These are phyloP conservation scores for Drosophila sp. DNA, from an alignment of 1,140 invertebrate genomes.

Conservation along the genomic window DNA sequence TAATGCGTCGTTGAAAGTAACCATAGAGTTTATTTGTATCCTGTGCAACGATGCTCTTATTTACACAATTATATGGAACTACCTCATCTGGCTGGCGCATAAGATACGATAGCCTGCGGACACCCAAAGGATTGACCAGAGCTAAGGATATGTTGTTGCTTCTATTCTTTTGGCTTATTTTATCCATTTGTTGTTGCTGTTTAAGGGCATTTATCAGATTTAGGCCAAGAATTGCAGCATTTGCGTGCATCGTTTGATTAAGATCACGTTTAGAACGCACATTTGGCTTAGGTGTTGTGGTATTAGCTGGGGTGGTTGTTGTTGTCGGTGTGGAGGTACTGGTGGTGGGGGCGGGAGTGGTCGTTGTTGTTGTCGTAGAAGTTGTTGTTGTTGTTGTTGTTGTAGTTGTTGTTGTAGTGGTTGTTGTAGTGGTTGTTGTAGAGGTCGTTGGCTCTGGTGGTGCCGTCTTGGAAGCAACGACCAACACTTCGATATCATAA, in stretches of 20 bases:
- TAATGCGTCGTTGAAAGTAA: slow-evolving; percentile 87
- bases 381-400: slow-evolving; percentile 84
- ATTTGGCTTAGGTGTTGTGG: slow-evolving; percentile 36
- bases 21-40: slow-evolving; percentile 89
- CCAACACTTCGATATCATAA: slow-evolving; percentile 88
- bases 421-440: slow-evolving; percentile 85
- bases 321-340: slow-evolving; percentile 70
- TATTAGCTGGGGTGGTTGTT: slow-evolving; percentile 41
- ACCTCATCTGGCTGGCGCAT: slow-evolving; percentile 53
- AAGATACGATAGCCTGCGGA: slow-evolving; percentile 29
- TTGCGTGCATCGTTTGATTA: slow-evolving; percentile 66
- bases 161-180: background rate
- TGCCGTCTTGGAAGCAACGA: slow-evolving; percentile 87
- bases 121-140: slow-evolving; percentile 61
- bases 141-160: slow-evolving; percentile 50
- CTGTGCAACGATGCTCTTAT: slow-evolving; percentile 85
- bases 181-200: slow-evolving; percentile 48
- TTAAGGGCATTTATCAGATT: slow-evolving; percentile 64
- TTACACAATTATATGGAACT: slow-evolving; percentile 86
- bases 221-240: slow-evolving; percentile 59
- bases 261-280: slow-evolving; percentile 62
- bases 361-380: slow-evolving; percentile 82
- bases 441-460: slow-evolving; percentile 86
- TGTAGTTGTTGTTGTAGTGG: slow-evolving; percentile 84
- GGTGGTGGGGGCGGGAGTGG: slow-evolving; percentile 69